Percentiles rank a stretch among this genome's conserved stretches.
Evolutionary conservation across 1,140 invertebrate genomes (phyloP).

Genomic region (Zophobas morio): DNA sequence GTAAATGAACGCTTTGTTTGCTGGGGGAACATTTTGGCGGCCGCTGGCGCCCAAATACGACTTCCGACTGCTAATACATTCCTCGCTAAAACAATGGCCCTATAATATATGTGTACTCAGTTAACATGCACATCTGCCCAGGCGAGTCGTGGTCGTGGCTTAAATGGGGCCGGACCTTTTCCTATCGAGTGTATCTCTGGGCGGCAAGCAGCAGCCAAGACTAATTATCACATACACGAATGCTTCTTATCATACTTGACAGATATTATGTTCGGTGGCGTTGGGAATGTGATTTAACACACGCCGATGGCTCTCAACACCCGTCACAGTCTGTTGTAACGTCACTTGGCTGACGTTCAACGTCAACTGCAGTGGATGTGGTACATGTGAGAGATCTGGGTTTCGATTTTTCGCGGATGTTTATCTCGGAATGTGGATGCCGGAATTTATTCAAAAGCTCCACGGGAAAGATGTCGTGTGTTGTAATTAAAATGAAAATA

Average conservation of each 20-base stretch:
- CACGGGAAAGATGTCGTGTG: too few relatives aligned
- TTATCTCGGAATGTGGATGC: too few relatives aligned
- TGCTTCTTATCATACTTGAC: constrained; percentile 66
- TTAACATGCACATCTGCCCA: constrained; percentile 43
- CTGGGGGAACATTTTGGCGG: constrained; percentile 17
- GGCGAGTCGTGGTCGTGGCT: background rate
- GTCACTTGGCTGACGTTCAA: constrained; percentile 39
- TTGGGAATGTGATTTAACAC: constrained; percentile 53
- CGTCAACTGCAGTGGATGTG: constrained; percentile 49
- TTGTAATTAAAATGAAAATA: too few relatives aligned
- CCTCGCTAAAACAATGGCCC: constrained; percentile 47
- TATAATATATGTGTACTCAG: constrained; percentile 47
- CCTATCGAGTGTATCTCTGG: constrained; percentile 16
- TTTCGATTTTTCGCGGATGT: too few relatives aligned
- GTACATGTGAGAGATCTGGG: too few relatives aligned
- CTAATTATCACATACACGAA: constrained; percentile 67
- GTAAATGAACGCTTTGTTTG: background rate
- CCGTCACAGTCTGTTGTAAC: constrained; percentile 42
- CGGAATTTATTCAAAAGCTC: too few relatives aligned
- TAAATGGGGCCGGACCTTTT: constrained; percentile 8
- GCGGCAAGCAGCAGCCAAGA: constrained; percentile 56
- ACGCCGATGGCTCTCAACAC: constrained; percentile 12
- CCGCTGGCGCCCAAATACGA: constrained; percentile 26
- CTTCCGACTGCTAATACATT: constrained; percentile 47
- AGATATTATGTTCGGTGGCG: constrained; percentile 62